Percentiles rank a stretch among this genome's conserved stretches.
Conservation (phyloP, 2,113 vertebrate species). For the Progne subis region DNA sequence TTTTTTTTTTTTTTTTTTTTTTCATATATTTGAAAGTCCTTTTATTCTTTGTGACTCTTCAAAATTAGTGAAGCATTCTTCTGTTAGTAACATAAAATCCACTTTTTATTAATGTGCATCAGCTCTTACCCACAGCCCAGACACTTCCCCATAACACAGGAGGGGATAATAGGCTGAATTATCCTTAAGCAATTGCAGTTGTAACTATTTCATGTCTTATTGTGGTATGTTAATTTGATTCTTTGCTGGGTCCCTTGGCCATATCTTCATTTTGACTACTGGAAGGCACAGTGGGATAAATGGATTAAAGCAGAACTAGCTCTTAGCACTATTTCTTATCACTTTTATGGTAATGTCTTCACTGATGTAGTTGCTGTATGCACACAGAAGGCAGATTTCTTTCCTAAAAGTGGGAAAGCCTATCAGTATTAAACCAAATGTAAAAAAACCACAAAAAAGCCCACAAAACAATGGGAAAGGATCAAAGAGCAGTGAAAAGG, state of each 20-base stretch:
- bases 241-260: conserved; percentile 37
- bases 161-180: conserved; percentile 52
- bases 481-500: not conserved
- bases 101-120: not conserved
- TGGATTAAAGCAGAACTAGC: conserved; percentile 51
- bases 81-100: conserved; percentile 2
- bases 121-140: not conserved
- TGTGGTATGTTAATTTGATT: conserved; percentile 50
- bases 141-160: not conserved
- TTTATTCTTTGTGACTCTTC: not conserved
- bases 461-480: not conserved
- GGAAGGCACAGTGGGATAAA: conserved; percentile 50
- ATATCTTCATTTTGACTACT: conserved; percentile 51
- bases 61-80: conserved; percentile 26
- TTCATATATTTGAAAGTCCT: conserved; percentile 1
- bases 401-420: not conserved
- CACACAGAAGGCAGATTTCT: not conserved
- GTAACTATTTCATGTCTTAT: conserved; percentile 57
- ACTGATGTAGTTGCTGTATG: not conserved
- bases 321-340: conserved; percentile 43
- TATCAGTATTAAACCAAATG: not conserved
- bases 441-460: not conserved
- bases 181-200: conserved; percentile 52
- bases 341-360: conserved; percentile 51
- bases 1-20: not conserved